Evolutionary conservation across 2,888 invertebrate genomes (phyloP), one percentile per base, ranked within the genome.

Genomic region (Druceiella hillmani): DNA sequence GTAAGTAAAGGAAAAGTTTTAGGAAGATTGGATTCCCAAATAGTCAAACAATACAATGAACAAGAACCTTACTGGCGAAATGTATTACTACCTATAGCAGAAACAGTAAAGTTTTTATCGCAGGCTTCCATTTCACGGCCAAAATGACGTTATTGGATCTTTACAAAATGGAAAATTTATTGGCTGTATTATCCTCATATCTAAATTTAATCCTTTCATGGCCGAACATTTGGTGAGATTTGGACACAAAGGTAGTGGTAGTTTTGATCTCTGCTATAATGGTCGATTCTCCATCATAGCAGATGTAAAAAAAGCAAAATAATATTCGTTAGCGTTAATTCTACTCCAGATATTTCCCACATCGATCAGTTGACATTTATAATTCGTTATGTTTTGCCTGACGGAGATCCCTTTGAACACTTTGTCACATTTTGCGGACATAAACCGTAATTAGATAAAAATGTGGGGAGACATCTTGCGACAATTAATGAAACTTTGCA

Each of bases 151-250:
- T 33, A 33, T 36, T 35, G n/a, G n/a, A n/a, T n/a, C n/a, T n/a
- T n/a, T n/a, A n/a, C n/a, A n/a, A n/a, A 25, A 41, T 22, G 31
- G 32, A 32, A 41, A 44, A 34, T 44, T 41, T 20, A 17, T 41
- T 25, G 32, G 35, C 14, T 30, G 27, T 33, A 28, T 44, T 27
- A 35, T 41, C 28, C 38, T 41, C n/a, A n/a, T 26, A 38, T 41
- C 50, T 16, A 40, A 55, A 36, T 55, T 47, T 38, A 51, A 54
- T 44, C 45, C n/a, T n/a, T n/a, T 48, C n/a, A 53, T 54, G 33
- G 31, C 52, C 16, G 44, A 41, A 33, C 33, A 41, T 52, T 46
- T 49, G n/a, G n/a, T n/a, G n/a, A n/a, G n/a, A n/a, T n/a, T n/a
- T n/a, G n/a, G 48, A 15, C 52, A 52, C 44, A 33, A 27, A 31